Evolutionary conservation across 2,113 vertebrate genomes (phyloP).

Genomic region (Thamnophis sirtalis): DNA sequence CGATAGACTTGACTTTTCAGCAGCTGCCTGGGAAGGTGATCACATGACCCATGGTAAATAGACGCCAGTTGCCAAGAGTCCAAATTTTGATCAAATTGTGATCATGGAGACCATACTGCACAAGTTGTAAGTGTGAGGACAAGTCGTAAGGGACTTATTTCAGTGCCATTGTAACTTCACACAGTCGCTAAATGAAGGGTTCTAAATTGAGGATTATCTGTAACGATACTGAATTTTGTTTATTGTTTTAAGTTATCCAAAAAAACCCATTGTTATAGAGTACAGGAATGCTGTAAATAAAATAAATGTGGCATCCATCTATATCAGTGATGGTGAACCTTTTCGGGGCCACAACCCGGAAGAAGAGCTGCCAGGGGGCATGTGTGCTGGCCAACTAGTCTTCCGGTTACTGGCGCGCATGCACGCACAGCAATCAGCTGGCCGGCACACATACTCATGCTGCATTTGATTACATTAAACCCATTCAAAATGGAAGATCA

Average conservation of each 20-base stretch:
- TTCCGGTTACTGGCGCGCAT: too few species aligned
- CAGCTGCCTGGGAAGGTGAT: neutral
- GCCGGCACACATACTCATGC: too few species aligned
- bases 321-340: too few species aligned
- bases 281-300: fast-evolving
- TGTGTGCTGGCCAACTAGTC: too few species aligned
- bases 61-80: neutral
- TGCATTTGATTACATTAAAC: too few species aligned
- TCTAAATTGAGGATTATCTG: neutral
- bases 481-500: too few species aligned
- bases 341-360: too few species aligned
- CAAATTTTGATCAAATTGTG: neutral
- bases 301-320: fast-evolving
- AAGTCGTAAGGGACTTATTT: neutral
- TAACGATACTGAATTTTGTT: neutral
- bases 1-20: neutral
- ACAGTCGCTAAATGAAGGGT: neutral
- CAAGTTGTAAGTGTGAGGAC: neutral
- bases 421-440: too few species aligned
- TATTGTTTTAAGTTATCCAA: neutral
- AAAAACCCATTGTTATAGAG: neutral
- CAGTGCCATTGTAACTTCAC: neutral
- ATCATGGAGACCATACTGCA: neutral
- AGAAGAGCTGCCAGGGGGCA: too few species aligned
- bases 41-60: neutral